phyloP scores from a whole-genome alignment of 1,140 invertebrate genomes.

The Ditylenchus dipsaci region DNA sequence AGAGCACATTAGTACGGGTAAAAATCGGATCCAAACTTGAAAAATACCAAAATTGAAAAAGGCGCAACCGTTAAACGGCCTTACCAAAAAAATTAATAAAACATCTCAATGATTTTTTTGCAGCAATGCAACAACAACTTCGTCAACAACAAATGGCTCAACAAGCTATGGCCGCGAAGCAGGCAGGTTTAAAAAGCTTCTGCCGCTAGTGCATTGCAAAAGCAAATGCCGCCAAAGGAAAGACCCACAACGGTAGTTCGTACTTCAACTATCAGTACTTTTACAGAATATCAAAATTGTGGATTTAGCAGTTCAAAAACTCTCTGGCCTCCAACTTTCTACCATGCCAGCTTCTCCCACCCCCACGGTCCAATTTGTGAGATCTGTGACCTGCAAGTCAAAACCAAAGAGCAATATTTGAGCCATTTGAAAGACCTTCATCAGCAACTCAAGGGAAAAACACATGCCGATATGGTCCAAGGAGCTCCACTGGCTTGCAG shows the following conservation, averaged over 20 bases:
- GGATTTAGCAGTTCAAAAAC: background rate
- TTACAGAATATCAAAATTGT: too few relatives aligned
- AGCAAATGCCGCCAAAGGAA: slow-evolving; percentile 9
- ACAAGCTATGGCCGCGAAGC: background rate
- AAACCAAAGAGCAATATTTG: slow-evolving; percentile 39
- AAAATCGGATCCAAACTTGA: too few relatives aligned
- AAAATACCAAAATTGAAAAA: too few relatives aligned
- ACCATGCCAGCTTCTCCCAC: background rate
- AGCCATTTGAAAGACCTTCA: slow-evolving; percentile 36
- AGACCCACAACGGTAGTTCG: background rate
- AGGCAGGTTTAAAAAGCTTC: too few relatives aligned
- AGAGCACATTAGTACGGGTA: too few relatives aligned
- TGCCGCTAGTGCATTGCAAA: background rate
- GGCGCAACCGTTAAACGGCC: too few relatives aligned
- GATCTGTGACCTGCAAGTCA: slow-evolving; percentile 48
- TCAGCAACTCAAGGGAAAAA: slow-evolving; percentile 43
- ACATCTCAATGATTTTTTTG: background rate
- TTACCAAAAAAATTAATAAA: background rate
- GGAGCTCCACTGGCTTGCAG: slow-evolving; percentile 81
- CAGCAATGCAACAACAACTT: slow-evolving; percentile 33
- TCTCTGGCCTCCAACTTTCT: background rate
- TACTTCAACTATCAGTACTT: slow-evolving; percentile 8
- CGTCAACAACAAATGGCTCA: slow-evolving; percentile 19
- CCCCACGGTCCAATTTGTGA: slow-evolving; percentile 25
- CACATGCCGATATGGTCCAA: slow-evolving; percentile 38